Percentiles rank a stretch among this genome's conserved stretches.
These are phyloP conservation scores for Rhaphigaster nebulosa DNA, from an alignment of 2,888 invertebrate species.

Conservation along the genomic window DNA sequence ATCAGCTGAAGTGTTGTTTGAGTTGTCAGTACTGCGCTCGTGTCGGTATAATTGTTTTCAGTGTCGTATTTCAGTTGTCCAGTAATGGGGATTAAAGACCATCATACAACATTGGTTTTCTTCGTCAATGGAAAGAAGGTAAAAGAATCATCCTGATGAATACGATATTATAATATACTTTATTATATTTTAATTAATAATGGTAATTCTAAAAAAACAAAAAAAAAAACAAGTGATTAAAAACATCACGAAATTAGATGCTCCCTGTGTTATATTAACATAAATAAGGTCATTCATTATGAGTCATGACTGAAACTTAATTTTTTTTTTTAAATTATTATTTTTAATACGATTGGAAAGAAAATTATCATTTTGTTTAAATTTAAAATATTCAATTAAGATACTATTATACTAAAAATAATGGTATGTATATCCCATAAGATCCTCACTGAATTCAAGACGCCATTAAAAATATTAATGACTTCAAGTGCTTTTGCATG, in stretches of 20 bases:
- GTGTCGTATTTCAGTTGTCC: neutral
- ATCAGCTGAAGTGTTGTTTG: neutral
- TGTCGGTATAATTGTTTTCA: neutral
- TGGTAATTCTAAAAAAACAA: neutral
- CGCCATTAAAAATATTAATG: too few species aligned
- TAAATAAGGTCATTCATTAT: neutral
- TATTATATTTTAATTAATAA: neutral
- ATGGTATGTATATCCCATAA: too few species aligned
- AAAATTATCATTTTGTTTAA: too few species aligned
- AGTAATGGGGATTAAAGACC: neutral
- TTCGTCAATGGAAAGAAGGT: constrained; percentile 22
- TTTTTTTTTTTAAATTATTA: neutral
- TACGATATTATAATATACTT: neutral
- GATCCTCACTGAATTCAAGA: too few species aligned
- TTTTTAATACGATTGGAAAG: too few species aligned
- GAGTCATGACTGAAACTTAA: too few species aligned
- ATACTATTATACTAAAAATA: too few species aligned
- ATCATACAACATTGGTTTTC: neutral
- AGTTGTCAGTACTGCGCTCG: neutral
- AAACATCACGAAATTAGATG: neutral
- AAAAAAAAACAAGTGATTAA: neutral
- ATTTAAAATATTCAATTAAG: too few species aligned
- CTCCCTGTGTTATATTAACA: neutral
- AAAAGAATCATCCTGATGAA: neutral
- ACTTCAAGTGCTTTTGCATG: too few species aligned